Base-by-base conservation (phyloP, 2,113 vertebrate genomes). In the Rana temporaria region DNA sequence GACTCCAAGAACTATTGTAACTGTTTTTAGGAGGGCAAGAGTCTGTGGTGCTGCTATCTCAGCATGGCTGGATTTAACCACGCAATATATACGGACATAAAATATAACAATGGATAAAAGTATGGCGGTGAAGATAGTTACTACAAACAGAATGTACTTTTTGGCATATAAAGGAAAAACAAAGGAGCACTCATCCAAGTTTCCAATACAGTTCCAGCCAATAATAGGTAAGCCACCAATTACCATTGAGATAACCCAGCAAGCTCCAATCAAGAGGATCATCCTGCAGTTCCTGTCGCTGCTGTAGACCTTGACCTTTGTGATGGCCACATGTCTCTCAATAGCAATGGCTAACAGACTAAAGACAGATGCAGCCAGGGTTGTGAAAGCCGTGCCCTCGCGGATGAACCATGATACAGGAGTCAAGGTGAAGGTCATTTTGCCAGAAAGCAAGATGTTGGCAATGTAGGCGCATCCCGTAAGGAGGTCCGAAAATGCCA, bases 281-380 rank as follows among this genome's bases (percentile, higher is more conserved):
- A 99, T 98, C 6, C 98, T 92, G 60, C 96, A 96, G 14, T 89
- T 95, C 90, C 95, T 96, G 87, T 91, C 94, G 1, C 96, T 92
- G 85, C 94, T 89, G 0, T 98, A 99, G 20, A 96, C 92, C 87
- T 98, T 98, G 8, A 98, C 95, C 85, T 95, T 95, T 85, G 95
- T 95, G 62, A 99, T 95, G 84, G 98, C 98, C 14, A 96, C 95
- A 1, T 97, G 96, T 0, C 98, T 94, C 86, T 99, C 97, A 0
- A 98, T 97, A 70, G 98, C 97, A 7, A 99, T 99, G 57, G 97
- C 97, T 89, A 99, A 55, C 83, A 99, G 85, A 87, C 98, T 98
- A 87, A 99, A 96, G 68, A 99, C 96, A 0, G 98, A 99, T 6
- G 97, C 98, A 0, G 97, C 92, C 84, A 99, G 82, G 0, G 97